Conservation (phyloP, 2,797 vertebrate species). For the Platalea minor region DNA sequence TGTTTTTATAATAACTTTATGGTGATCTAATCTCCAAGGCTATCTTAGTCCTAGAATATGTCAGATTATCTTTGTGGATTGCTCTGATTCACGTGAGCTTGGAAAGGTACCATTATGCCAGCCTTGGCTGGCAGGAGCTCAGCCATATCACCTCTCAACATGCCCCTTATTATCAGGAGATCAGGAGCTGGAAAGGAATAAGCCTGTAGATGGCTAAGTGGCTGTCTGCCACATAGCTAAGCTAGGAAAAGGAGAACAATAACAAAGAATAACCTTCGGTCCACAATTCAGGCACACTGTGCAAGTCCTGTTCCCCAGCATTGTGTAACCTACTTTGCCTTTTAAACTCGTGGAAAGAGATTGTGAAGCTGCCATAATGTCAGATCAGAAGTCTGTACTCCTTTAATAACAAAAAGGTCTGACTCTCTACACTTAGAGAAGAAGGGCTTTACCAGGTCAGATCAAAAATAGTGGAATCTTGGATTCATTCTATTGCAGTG, state of each 20-base stretch:
- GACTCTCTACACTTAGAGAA: background rate
- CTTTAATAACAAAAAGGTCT: background rate
- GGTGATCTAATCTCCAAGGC: background rate
- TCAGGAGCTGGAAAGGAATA: background rate
- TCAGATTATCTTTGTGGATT: background rate
- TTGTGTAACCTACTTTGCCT: background rate
- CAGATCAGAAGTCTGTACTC: background rate
- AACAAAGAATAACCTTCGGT: background rate
- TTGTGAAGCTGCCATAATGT: background rate
- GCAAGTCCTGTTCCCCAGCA: background rate
- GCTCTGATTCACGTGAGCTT: background rate
- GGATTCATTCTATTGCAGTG: background rate
- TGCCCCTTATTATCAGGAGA: background rate
- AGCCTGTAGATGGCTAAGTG: background rate
- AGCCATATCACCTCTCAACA: background rate
- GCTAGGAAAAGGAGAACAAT: background rate
- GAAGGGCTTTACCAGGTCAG: background rate
- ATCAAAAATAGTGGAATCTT: background rate
- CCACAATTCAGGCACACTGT: background rate
- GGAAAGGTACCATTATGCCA: background rate
- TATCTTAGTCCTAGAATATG: background rate
- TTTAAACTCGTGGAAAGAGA: background rate
- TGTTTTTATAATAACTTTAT: background rate
- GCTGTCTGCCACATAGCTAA: background rate
- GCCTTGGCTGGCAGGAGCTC: background rate